These are phyloP conservation scores for Bucorvus abyssinicus DNA, from an alignment of 2,797 vertebrate genomes.

Conservation along the genomic window DNA sequence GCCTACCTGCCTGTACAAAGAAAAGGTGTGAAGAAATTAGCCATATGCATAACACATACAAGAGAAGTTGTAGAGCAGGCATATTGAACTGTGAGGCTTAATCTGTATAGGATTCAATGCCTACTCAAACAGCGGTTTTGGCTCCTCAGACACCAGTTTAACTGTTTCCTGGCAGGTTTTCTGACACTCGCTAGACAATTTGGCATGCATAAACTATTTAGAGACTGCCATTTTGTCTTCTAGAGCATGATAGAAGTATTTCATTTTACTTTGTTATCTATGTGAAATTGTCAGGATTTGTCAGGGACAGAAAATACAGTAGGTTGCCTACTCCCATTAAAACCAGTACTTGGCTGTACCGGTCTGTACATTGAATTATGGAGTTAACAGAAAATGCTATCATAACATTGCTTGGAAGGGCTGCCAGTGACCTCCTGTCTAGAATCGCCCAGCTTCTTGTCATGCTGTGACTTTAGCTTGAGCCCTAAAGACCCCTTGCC, in stretches of 20 bases:
- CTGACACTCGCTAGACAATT: not conserved
- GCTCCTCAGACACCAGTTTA: not conserved
- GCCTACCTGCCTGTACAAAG: not conserved
- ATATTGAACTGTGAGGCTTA: not conserved
- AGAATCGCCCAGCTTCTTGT: not conserved
- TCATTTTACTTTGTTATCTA: not conserved
- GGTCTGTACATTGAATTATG: not conserved
- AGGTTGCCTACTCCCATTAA: not conserved
- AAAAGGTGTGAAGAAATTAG: not conserved
- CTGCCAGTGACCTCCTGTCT: not conserved
- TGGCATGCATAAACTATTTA: not conserved
- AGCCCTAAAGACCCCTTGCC: not conserved
- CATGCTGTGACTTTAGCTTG: not conserved
- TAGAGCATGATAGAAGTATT: not conserved
- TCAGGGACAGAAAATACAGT: not conserved
- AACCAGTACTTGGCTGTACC: not conserved
- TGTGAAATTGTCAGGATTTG: not conserved
- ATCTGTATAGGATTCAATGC: not conserved
- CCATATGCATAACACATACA: not conserved
- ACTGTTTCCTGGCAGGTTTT: not conserved
- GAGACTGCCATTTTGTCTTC: not conserved
- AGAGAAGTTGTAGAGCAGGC: not conserved
- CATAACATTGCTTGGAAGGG: not conserved
- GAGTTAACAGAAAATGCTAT: not conserved
- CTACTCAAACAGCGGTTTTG: not conserved